Evolutionary conservation across 2,797 vertebrate genomes (phyloP).

Genomic region (Artibeus lituratus): DNA sequence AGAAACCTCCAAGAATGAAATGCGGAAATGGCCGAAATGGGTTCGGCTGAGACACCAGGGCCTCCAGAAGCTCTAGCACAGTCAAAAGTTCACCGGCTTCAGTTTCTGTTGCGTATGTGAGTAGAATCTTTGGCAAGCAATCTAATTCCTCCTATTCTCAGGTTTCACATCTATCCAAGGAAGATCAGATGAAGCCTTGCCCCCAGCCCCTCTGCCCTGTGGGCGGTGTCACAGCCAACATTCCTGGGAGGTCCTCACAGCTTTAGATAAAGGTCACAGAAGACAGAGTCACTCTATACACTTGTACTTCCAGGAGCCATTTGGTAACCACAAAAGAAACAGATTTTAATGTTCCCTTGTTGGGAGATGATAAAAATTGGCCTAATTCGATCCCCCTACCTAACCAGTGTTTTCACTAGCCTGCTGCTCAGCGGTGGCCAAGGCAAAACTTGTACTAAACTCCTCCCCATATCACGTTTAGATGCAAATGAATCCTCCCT

Average conservation of each 20-base stretch:
- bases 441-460: neutral
- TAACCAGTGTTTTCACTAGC: neutral
- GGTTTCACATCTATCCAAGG: neutral
- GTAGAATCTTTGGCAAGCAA: neutral
- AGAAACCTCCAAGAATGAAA: conserved; percentile 7
- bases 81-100: neutral
- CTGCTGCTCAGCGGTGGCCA: neutral
- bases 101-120: neutral
- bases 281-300: neutral
- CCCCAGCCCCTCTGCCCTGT: neutral
- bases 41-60: neutral
- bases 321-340: neutral
- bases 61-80: neutral
- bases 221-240: neutral
- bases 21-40: neutral
- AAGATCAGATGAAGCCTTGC: neutral
- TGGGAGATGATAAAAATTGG: neutral
- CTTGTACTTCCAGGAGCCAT: neutral
- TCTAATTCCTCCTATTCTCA: neutral
- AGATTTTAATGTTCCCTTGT: neutral
- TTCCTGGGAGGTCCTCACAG: neutral
- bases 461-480: conserved; percentile 7
- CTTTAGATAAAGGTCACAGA: neutral
- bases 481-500: conserved; percentile 55
- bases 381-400: neutral